Conservation (phyloP, 2,888 invertebrate genomes). For the Andrena minutula region DNA sequence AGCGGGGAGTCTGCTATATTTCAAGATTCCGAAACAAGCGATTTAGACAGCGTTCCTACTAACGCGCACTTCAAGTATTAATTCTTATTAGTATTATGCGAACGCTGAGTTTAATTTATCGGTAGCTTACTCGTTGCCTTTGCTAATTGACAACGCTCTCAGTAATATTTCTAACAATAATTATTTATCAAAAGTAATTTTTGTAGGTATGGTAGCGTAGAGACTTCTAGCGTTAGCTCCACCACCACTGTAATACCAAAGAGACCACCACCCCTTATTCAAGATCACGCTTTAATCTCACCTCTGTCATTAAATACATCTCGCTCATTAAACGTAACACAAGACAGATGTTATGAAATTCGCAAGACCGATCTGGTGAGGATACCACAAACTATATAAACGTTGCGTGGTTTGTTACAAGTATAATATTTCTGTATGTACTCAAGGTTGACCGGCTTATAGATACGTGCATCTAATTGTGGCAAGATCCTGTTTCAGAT, state of each 20-base stretch:
- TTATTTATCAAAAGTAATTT: neutral
- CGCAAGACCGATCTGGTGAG: slow-evolving; percentile 74
- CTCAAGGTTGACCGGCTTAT: slow-evolving; percentile 21
- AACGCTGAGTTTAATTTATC: neutral
- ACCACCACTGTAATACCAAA: slow-evolving; percentile 67
- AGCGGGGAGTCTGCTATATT: slow-evolving; percentile 78
- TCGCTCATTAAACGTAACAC: slow-evolving; percentile 53
- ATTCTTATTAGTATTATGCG: neutral
- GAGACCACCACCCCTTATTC: slow-evolving; percentile 67
- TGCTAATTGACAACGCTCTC: neutral
- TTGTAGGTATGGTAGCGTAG: slow-evolving; percentile 75
- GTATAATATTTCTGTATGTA: slow-evolving; percentile 8
- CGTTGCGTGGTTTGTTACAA: slow-evolving; percentile 16
- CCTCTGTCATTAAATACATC: slow-evolving; percentile 42
- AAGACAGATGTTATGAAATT: slow-evolving; percentile 73
- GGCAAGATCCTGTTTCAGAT: neutral
- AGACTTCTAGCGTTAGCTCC: slow-evolving; percentile 68
- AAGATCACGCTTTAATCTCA: slow-evolving; percentile 56
- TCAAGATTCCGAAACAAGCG: slow-evolving; percentile 81
- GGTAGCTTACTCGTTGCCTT: neutral
- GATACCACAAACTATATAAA: slow-evolving; percentile 48
- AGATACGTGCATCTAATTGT: neutral
- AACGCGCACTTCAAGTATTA: slow-evolving; percentile 70
- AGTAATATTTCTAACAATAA: slow-evolving; percentile 3
- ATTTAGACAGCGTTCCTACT: slow-evolving; percentile 73